Conservation (phyloP, 2,888 invertebrate species). For the Drosophila anomelani region DNA sequence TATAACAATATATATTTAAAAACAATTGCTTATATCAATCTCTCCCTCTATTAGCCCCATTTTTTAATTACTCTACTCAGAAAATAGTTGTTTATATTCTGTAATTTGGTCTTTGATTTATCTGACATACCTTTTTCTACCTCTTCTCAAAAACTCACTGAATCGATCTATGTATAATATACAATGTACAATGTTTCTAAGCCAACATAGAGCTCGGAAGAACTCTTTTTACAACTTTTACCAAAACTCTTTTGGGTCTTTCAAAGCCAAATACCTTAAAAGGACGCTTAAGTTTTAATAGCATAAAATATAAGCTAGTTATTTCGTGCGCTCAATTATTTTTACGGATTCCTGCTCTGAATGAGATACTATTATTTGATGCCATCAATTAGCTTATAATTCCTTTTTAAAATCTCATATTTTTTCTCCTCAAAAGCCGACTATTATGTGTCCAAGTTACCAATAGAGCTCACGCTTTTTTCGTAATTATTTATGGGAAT, state of each 20-base stretch:
- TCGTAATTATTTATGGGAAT: slow-evolving; percentile 7
- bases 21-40: neutral
- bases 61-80: neutral
- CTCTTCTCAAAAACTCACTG: neutral
- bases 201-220: neutral
- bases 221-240: neutral
- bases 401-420: neutral
- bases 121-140: neutral
- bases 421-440: slow-evolving; percentile 2
- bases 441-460: slow-evolving; percentile 4
- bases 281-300: neutral
- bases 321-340: neutral
- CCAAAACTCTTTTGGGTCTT: neutral
- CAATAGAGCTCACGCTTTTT: slow-evolving; percentile 16
- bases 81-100: neutral
- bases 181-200: neutral
- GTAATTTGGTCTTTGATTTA: neutral
- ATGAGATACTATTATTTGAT: neutral
- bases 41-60: no score
- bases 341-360: neutral
- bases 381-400: slow-evolving; percentile 7
- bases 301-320: neutral
- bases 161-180: neutral
- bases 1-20: neutral
- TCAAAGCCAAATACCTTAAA: neutral